Conservation (phyloP, 1,140 invertebrate genomes). For the Leptinotarsa texana region DNA sequence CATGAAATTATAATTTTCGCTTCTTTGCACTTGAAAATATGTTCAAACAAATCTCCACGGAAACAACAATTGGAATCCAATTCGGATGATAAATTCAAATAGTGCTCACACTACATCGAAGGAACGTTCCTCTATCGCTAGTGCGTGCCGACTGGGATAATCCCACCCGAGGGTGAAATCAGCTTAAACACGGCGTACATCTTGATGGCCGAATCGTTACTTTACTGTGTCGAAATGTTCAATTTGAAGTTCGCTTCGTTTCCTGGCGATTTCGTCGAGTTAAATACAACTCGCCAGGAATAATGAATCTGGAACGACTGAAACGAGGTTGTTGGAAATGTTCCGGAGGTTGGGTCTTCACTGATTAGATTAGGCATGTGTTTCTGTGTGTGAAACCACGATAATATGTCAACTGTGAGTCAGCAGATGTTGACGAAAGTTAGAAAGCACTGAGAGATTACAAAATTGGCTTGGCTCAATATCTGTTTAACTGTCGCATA, state of each 20-base stretch:
- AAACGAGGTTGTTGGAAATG: no score
- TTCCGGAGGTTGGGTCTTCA: no score
- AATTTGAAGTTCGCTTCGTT: slow-evolving; percentile 46
- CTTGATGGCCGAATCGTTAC: slow-evolving; percentile 52
- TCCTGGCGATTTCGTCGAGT: slow-evolving; percentile 15
- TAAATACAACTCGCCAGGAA: neutral
- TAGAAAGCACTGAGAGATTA: no score
- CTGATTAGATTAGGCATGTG: no score
- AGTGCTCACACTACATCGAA: slow-evolving; percentile 3
- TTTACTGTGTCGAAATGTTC: slow-evolving; percentile 46
- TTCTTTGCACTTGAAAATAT: no score
- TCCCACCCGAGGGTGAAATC: slow-evolving; percentile 50
- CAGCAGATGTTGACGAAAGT: no score
- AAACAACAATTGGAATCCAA: neutral
- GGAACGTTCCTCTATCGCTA: neutral
- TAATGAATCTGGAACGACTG: neutral
- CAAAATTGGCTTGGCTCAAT: no score
- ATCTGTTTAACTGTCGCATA: no score
- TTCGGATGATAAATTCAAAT: slow-evolving; percentile 23
- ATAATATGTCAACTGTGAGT: no score
- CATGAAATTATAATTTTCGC: no score
- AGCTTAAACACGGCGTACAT: slow-evolving; percentile 52
- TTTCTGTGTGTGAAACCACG: no score
- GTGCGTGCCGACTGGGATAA: slow-evolving; percentile 49
- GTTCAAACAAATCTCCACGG: no score